phyloP scores from a whole-genome alignment of 2,797 vertebrate species.

The Schizothorax lantsangensis region DNA sequence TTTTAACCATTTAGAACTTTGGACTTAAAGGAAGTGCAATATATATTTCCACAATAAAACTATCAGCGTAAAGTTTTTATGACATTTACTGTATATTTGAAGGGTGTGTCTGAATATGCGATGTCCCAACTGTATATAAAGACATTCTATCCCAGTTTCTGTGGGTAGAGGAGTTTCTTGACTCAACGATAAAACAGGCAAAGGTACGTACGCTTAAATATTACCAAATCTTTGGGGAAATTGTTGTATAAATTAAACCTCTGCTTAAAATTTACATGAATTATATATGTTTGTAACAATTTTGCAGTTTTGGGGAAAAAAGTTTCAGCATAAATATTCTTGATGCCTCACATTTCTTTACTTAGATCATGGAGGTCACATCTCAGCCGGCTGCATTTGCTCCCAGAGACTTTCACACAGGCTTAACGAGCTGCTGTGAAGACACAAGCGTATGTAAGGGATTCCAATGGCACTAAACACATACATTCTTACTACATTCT shows the following conservation, averaged over 20 bases:
- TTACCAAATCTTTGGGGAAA: not conserved
- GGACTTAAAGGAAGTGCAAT: not conserved
- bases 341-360: not conserved
- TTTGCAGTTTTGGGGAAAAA: not conserved
- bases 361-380: slow-evolving; percentile 70
- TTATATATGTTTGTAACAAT: not conserved
- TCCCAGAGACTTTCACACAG: slow-evolving; percentile 76
- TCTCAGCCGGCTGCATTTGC: slow-evolving; percentile 69
- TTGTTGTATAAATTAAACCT: not conserved
- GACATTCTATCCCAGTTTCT: not conserved
- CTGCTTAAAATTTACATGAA: not conserved
- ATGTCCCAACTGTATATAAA: not conserved
- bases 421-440: slow-evolving; percentile 71
- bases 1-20: not conserved
- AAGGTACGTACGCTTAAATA: not conserved
- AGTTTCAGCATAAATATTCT: not conserved
- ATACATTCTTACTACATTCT: not conserved
- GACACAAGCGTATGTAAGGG: slow-evolving; percentile 81
- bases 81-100: not conserved
- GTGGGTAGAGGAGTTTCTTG: not conserved
- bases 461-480: not conserved
- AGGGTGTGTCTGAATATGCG: slow-evolving; percentile 1
- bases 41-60: not conserved
- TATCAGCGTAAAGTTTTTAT: not conserved
- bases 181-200: not conserved